These are phyloP conservation scores for Eupithecia subumbrata DNA, from an alignment of 2,888 invertebrate genomes.

Conservation along the genomic window DNA sequence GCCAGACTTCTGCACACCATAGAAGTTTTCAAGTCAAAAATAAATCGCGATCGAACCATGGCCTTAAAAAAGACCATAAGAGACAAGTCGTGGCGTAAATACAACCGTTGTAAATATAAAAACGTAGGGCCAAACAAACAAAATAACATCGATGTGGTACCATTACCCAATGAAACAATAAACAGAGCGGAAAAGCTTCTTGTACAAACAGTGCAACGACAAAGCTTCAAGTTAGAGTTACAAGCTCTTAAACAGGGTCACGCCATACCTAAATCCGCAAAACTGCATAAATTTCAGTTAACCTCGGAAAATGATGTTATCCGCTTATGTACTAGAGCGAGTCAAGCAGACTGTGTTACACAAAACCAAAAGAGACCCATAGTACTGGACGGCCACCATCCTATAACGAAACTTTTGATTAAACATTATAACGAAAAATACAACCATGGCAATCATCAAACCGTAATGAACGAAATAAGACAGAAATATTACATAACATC, in stretches of 20 bases:
- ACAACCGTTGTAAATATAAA: too few species aligned
- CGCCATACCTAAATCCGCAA: too few species aligned
- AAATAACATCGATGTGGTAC: too few species aligned
- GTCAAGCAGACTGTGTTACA: neutral
- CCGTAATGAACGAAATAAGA: neutral
- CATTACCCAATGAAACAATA: too few species aligned
- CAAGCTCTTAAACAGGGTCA: too few species aligned
- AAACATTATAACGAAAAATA: neutral
- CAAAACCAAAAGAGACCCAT: neutral
- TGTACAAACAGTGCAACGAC: too few species aligned
- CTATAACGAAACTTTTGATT: neutral
- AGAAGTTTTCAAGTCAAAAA: neutral
- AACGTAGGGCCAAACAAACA: too few species aligned
- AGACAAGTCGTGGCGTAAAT: too few species aligned
- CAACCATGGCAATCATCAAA: neutral
- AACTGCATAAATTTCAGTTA: neutral
- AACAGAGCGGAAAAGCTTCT: too few species aligned
- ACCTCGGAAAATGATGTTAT: neutral
- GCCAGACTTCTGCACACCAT: neutral
- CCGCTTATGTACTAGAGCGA: neutral
- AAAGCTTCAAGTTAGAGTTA: too few species aligned
- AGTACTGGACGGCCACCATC: neutral
- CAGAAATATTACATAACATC: neutral
- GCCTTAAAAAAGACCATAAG: too few species aligned
- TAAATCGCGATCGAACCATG: too few species aligned